Conservation (phyloP, 2,888 invertebrate genomes). For the Trypoxylon attenuatum region DNA sequence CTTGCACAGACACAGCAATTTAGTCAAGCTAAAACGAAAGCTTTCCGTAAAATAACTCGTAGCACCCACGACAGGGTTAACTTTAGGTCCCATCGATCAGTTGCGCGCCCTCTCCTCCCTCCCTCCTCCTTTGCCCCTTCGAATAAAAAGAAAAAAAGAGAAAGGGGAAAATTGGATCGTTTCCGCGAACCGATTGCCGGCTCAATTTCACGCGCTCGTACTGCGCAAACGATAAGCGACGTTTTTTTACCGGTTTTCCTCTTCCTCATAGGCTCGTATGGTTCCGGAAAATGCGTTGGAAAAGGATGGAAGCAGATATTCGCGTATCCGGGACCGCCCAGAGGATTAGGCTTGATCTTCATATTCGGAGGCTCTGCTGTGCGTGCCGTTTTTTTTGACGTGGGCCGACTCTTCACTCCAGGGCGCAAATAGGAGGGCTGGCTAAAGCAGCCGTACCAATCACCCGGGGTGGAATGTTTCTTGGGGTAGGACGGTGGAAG, state of each 20-base stretch:
- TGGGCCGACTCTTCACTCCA: slow-evolving; percentile 32
- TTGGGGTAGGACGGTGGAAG: slow-evolving; percentile 68
- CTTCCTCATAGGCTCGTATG: slow-evolving; percentile 47
- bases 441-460: slow-evolving; percentile 76
- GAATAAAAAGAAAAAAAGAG: too few relatives aligned
- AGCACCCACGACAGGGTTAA: too few relatives aligned
- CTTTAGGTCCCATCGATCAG: too few relatives aligned
- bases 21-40: too few relatives aligned
- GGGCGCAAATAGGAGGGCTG: slow-evolving; percentile 64
- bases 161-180: background rate
- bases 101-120: too few relatives aligned
- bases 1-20: too few relatives aligned
- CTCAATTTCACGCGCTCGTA: background rate
- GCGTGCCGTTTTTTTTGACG: background rate
- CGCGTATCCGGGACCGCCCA: slow-evolving; percentile 76
- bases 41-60: too few relatives aligned
- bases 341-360: slow-evolving; percentile 61
- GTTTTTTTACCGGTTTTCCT: background rate
- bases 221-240: background rate
- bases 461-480: slow-evolving; percentile 76
- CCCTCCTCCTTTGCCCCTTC: too few relatives aligned
- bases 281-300: slow-evolving; percentile 50
- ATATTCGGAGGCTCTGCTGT: slow-evolving; percentile 51
- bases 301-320: slow-evolving; percentile 76
- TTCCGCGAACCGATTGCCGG: background rate